Base-by-base conservation (phyloP, 2,888 invertebrate genomes). In the Clistopyga incitator region DNA sequence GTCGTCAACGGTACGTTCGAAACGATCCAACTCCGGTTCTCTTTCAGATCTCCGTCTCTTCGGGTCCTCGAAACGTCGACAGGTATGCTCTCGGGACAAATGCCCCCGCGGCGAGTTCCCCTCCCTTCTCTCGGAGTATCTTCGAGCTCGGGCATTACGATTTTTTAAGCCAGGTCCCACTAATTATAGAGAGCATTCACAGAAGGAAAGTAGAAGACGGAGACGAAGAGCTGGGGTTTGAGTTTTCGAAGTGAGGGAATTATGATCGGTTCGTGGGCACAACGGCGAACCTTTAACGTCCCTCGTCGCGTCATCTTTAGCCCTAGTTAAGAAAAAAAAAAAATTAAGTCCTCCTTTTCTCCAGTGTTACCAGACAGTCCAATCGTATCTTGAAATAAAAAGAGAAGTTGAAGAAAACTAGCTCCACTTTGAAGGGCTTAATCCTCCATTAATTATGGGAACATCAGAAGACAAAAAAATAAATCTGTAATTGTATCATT, bases 131-230 rank as follows among this genome's bases (percentile, higher is more conserved):
- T 45, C 15, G 25, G n/a, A 77, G n/a, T n/a, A 47, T 20, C 42
- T 45, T 13, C 20, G 23, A 11, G 64, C 23, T 42, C 38, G 64
- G 52, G 25, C 68, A 25, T 54, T 56, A n/a, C n/a, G 23, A 54
- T 23, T 29, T 72, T 54, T 79, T 29, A 56, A 79, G 70, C 59
- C 76, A 47, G 76, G 56, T 76, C 65, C 47, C 13, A 71, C 65
- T 82, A 82, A 82, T 82, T 82, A 82, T 71, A 82, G 79, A 59
- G 79, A 76, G 71, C 50, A 75, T 79, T 67, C 71, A 54, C 29
- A 38, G 38, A 15, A 25, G 25, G 54, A 78, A 38, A 61, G 45
- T 25, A 56, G 65, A 52, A 77, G 59, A 34, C 38, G 29, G 11
- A 70, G 47, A 38, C 23, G 38, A 23, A 52, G 65, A 59, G 50